These are phyloP conservation scores for Lumbricus terrestris DNA, from an alignment of 2,888 invertebrate genomes.

Conservation along the genomic window DNA sequence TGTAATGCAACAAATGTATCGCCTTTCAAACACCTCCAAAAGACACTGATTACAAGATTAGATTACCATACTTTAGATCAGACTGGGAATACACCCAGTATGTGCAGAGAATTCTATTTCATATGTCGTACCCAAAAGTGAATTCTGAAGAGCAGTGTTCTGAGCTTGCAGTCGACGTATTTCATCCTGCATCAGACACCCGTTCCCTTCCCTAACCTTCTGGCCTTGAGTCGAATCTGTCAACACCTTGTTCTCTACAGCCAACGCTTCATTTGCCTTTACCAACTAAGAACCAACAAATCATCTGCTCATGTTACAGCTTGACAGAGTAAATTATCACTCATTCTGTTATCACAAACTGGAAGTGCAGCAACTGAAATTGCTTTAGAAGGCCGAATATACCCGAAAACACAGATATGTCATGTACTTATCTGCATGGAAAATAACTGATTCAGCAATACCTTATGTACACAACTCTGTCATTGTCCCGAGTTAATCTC, in stretches of 20 bases:
- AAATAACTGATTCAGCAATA: not conserved
- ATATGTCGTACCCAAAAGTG: not conserved
- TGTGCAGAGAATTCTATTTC: not conserved
- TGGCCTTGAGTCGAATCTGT: not conserved
- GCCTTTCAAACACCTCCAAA: too few relatives aligned
- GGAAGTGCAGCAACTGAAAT: not conserved
- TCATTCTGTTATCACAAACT: not conserved
- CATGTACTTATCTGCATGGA: not conserved
- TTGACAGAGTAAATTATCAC: not conserved
- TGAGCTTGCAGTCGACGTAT: slow-evolving; percentile 56
- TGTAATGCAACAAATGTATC: too few relatives aligned
- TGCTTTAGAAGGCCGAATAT: not conserved
- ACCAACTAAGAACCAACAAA: slow-evolving; percentile 50
- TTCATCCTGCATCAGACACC: slow-evolving; percentile 46
- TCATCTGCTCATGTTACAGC: not conserved
- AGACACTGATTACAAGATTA: too few relatives aligned
- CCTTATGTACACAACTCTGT: too few relatives aligned
- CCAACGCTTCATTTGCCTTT: slow-evolving; percentile 59
- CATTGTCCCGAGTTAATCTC: too few relatives aligned
- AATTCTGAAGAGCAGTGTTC: slow-evolving; percentile 56
- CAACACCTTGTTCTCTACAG: slow-evolving; percentile 50
- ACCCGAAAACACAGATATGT: too few relatives aligned
- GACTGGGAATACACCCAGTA: not conserved
- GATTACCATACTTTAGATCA: not conserved
- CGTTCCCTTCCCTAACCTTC: not conserved